Percentiles rank a stretch among this genome's conserved stretches.
phyloP scores from a whole-genome alignment of 2,113 vertebrate genomes.

The Amphiprion ocellaris region DNA sequence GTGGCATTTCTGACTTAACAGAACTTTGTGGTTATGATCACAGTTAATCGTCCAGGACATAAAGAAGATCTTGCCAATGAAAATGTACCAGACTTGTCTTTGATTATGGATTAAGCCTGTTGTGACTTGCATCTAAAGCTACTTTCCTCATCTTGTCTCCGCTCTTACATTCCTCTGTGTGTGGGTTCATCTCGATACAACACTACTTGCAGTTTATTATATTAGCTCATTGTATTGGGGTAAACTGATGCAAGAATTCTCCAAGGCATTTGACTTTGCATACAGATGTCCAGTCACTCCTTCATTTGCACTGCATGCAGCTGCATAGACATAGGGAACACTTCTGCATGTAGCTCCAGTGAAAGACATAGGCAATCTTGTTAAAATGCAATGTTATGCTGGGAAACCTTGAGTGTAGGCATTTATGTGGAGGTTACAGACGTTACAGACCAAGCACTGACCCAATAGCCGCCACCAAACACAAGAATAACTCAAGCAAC shows the following conservation, averaged over 20 bases:
- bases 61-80: background rate
- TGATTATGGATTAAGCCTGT: background rate
- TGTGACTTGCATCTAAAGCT: constrained; percentile 30
- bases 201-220: background rate
- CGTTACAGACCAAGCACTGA: no score
- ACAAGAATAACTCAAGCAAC: no score
- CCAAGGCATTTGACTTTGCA: no score
- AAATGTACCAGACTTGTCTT: background rate
- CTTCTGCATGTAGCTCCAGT: no score
- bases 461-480: no score
- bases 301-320: no score
- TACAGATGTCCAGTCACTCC: no score
- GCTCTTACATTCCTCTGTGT: background rate
- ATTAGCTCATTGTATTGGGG: background rate
- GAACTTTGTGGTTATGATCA: background rate
- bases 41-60: background rate
- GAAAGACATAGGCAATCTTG: no score
- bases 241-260: background rate
- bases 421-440: no score
- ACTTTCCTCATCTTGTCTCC: background rate
- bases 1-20: background rate
- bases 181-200: background rate
- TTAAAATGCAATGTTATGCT: no score
- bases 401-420: no score
- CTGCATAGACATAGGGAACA: no score